Conservation (phyloP, 2,797 vertebrate species). For the Mormyrops attenuatus region DNA sequence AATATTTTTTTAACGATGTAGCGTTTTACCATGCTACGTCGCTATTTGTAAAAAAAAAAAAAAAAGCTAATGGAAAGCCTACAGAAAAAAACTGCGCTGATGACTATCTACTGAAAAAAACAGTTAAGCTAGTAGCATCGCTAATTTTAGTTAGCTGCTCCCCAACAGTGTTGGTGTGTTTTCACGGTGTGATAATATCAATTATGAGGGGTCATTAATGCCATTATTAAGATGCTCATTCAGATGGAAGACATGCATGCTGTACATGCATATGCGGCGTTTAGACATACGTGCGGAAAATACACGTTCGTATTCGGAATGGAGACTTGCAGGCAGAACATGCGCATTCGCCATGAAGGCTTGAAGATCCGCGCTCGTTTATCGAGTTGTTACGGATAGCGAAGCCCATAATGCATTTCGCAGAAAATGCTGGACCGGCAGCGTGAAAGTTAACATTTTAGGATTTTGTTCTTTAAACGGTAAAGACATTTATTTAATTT, state of each 20-base stretch:
- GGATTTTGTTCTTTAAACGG: background rate
- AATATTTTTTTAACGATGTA: too few relatives aligned
- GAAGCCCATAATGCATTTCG: background rate
- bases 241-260: background rate
- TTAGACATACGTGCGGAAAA: background rate
- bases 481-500: background rate
- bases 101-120: too few relatives aligned
- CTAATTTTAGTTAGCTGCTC: too few relatives aligned
- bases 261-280: background rate
- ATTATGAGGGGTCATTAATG: background rate
- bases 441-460: background rate
- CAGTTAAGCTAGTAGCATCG: too few relatives aligned
- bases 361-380: background rate
- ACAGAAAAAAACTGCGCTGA: too few relatives aligned
- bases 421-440: too few relatives aligned
- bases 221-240: background rate
- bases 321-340: background rate
- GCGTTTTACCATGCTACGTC: too few relatives aligned
- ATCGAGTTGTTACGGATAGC: background rate
- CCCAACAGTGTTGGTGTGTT: too few relatives aligned
- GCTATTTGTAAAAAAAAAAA: too few relatives aligned
- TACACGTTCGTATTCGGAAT: background rate
- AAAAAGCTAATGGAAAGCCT: too few relatives aligned
- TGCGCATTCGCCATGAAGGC: background rate
- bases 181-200: background rate